phyloP scores from a whole-genome alignment of 2,113 vertebrate species.

The Zosterops borbonicus region DNA sequence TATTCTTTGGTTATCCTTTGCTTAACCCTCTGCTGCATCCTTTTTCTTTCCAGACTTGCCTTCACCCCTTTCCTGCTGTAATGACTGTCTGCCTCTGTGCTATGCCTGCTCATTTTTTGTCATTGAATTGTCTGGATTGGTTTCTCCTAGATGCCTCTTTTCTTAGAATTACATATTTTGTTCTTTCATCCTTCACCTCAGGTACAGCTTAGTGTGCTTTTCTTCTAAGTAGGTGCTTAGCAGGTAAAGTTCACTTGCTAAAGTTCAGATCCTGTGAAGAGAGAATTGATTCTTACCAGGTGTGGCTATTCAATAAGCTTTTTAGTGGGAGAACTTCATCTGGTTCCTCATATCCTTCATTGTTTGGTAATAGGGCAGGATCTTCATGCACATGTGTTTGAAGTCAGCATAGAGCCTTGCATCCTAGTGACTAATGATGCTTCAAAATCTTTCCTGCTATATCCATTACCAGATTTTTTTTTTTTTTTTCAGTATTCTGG shows the following conservation, averaged over 20 bases:
- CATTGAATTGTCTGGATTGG: neutral
- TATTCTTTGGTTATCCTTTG: neutral
- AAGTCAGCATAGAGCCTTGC: neutral
- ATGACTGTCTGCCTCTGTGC: neutral
- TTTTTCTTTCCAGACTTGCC: neutral
- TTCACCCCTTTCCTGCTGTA: neutral
- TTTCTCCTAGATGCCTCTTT: neutral
- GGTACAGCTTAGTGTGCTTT: neutral
- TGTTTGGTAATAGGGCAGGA: neutral
- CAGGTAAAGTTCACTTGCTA: neutral
- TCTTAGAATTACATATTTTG: neutral
- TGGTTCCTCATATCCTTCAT: neutral
- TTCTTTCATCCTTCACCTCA: neutral
- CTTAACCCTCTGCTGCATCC: neutral
- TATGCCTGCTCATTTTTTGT: neutral
- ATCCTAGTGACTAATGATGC: neutral
- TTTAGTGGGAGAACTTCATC: neutral
- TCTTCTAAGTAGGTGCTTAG: neutral
- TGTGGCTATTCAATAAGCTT: neutral
- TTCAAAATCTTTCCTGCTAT: neutral
- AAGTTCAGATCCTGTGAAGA: neutral
- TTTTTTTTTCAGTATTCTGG: neutral
- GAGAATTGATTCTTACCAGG: neutral
- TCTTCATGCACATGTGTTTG: neutral
- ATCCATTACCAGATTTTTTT: neutral